These are phyloP conservation scores for Coranthus polyacanthus DNA, from an alignment of 2,797 vertebrate genomes.

Conservation along the genomic window DNA sequence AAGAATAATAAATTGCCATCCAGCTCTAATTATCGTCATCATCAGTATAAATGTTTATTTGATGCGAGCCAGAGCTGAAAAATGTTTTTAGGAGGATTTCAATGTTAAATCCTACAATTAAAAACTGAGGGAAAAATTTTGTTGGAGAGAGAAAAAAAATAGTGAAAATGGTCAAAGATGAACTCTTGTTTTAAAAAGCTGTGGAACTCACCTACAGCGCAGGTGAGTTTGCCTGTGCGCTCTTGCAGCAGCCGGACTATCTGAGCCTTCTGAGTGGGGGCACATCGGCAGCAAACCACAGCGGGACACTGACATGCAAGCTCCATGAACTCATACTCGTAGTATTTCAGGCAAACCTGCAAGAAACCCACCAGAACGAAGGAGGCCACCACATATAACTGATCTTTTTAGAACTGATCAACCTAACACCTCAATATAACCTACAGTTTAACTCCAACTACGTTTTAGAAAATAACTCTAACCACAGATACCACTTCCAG, in stretches of 20 bases:
- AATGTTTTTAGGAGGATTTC: too few species aligned
- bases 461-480: constrained; percentile 35
- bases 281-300: constrained; percentile 95
- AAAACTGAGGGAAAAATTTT: background rate
- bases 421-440: constrained; percentile 4
- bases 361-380: constrained; percentile 4
- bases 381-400: constrained; percentile 26
- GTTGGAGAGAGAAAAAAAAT: background rate
- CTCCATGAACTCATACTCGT: constrained; percentile 99
- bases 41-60: too few species aligned
- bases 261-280: constrained; percentile 97
- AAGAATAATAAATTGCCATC: too few species aligned
- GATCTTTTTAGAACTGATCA: too few species aligned
- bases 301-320: constrained; percentile 97
- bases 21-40: too few species aligned
- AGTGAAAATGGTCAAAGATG: background rate
- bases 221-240: constrained; percentile 95
- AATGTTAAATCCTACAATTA: too few species aligned
- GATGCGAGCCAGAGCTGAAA: too few species aligned
- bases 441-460: constrained; percentile 61
- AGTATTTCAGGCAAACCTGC: constrained; percentile 95
- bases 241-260: constrained; percentile 97
- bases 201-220: constrained; percentile 91
- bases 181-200: constrained; percentile 5
- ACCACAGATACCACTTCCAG: constrained; percentile 75